Evolutionary conservation across 2,113 vertebrate genomes (phyloP).

Genomic region (Psephotus haematonotus): DNA sequence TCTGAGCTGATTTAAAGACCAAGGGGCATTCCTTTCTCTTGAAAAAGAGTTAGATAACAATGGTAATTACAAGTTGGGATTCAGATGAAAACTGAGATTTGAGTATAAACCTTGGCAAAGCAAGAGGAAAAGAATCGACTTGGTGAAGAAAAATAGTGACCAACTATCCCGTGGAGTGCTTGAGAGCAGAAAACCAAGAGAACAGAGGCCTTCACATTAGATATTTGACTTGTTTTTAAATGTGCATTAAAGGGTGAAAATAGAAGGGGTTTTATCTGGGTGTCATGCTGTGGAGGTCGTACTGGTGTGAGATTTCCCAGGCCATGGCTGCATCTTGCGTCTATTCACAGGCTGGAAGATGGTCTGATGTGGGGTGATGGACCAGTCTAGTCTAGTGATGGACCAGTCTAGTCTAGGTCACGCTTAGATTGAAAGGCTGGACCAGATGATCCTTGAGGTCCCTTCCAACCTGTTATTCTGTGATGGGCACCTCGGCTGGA

Average conservation of each 20-base stretch:
- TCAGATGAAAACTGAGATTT: background rate
- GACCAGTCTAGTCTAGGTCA: background rate
- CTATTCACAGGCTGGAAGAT: background rate
- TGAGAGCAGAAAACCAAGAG: background rate
- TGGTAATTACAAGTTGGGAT: slow-evolving; percentile 10
- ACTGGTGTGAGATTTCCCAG: background rate
- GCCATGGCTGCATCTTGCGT: background rate
- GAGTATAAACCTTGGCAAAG: background rate
- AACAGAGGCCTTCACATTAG: background rate
- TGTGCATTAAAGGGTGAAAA: background rate
- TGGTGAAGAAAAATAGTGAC: background rate
- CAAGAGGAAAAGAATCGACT: background rate
- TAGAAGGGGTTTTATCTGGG: background rate
- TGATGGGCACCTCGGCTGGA: background rate
- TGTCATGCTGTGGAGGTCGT: background rate
- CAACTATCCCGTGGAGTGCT: background rate
- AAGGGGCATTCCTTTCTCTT: slow-evolving; percentile 3
- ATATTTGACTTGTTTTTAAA: background rate
- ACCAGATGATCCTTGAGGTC: background rate
- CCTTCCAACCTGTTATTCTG: background rate
- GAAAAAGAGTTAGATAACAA: slow-evolving; percentile 1
- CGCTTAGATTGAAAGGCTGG: background rate
- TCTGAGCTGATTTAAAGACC: slow-evolving; percentile 25
- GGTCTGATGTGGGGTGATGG: background rate
- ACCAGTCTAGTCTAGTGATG: too few relatives aligned